Evolutionary conservation across 1,140 invertebrate genomes (phyloP).

Genomic region (Drosophila tani): DNA sequence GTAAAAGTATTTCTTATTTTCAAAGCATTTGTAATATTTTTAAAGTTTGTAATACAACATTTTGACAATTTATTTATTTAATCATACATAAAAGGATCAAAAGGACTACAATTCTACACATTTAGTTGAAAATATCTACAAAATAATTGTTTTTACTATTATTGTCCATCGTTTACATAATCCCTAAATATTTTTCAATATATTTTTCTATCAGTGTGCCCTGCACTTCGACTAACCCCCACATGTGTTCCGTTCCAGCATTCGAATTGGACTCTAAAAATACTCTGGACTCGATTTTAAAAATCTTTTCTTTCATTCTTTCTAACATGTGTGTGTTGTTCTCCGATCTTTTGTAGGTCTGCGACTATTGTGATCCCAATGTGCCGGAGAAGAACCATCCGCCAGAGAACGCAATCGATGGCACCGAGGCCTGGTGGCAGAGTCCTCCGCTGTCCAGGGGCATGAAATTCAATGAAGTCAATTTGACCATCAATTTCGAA

Average conservation of each 20-base stretch:
- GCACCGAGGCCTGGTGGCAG: constrained; percentile 98
- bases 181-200: not conserved
- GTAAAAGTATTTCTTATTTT: not conserved
- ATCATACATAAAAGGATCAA: not conserved
- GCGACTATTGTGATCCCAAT: constrained; percentile 95
- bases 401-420: constrained; percentile 96
- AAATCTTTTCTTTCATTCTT: constrained; percentile 9
- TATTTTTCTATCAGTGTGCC: constrained; percentile 14
- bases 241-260: constrained; percentile 55
- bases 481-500: constrained; percentile 98
- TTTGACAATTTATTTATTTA: too few species aligned
- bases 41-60: too few species aligned
- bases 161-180: not conserved
- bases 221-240: constrained; percentile 40
- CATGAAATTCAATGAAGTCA: constrained; percentile 98
- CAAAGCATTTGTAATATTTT: not conserved
- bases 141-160: too few species aligned
- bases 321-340: constrained; percentile 45
- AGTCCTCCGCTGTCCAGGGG: constrained; percentile 98
- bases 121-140: too few species aligned
- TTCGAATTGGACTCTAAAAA: constrained; percentile 63
- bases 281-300: constrained; percentile 45
- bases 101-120: too few species aligned
- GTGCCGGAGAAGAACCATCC: constrained; percentile 92
- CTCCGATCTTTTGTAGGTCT: constrained; percentile 88